Base-by-base conservation (phyloP, 2,888 invertebrate species). In the Anticlea derivata region DNA sequence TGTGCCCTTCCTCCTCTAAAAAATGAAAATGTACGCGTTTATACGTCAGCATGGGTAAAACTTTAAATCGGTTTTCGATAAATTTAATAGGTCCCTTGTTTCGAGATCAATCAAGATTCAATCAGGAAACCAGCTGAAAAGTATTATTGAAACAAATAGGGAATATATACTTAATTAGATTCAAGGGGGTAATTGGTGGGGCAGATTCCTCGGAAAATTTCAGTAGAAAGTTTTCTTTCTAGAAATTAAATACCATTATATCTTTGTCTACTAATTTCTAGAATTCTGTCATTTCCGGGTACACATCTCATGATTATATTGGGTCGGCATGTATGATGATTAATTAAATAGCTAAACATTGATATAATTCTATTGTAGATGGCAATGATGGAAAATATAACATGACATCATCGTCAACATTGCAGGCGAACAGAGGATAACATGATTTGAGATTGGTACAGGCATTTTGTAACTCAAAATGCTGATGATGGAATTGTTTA, bases 401-500 rank as follows among this genome's bases (percentile, higher is more conserved):
- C 8, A 27, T 50, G 33, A 44, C 22, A 39, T 22, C 38, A 50
- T 39, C 33, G 23, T 23, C 29, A 17, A 29, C 10, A n/a, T 13
- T 12, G 27, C 20, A 38, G 26, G 13, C 4, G 7, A 17, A 12
- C 6, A 17, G 5, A 23, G 33, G 10, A 29, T 10, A 13, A n/a
- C 7, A 30, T 43, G 31, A 12, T 31, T 8, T n/a, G 10, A 37
- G 10, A 40, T 34, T 33, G 11, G 1, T 5, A 47, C 26, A n/a
- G 27, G 10, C n/a, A 23, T 12, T 13, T 13, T 24, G 17, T 33
- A 12, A 27, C 7, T 33, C 7, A 8, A 31, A 7, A 31, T 31
- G 38, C 12, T 33, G 27, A 47, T 39, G 10, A 41, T 48, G 12
- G 49, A 30, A 45, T 39, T 45, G 45, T 40, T 45, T 37, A 47